Evolutionary conservation across 2,797 vertebrate species (phyloP), one percentile per base, ranked within the genome.

Genomic region (Tiaroga cobitis): DNA sequence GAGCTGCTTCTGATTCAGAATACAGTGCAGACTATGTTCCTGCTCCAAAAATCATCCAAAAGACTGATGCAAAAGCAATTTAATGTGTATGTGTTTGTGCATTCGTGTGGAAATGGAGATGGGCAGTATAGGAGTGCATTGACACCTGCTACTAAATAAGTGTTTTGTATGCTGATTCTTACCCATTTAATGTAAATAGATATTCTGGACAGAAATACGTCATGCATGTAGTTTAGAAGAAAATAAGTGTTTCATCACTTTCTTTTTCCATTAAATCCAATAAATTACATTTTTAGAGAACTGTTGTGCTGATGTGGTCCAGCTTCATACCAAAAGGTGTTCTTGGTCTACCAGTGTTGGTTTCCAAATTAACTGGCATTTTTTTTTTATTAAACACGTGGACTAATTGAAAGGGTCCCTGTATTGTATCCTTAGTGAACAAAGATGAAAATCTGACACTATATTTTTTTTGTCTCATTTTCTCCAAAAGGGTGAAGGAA

Each of bases 11-110:
- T 63, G 91, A 92, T 54, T 92, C 92, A 0, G 90, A 93, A 0
- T 90, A 93, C 80, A 86, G 91, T 21, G 90, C 73, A 70, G 73
- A 88, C 78, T 98, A 97, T 51, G 92, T 93, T 0, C 86, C 94
- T 37, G 86, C 70, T 59, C 15, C n/a, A 85, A 39, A 90, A 94
- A 91, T 88, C 93, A 88, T 69, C 91, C 26, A 51, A 41, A 65
- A 73, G 54, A 34, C 68, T 78, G 92, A 94, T 41, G 86, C 82
- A 89, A 89, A 73, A 84, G 82, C 68, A 82, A 16, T 56, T 29
- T 84, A 61, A 54, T 26, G n/a, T 32, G 21, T 59, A 21, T 65
- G 2, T 56, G 15, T 49, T 54, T 65, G 7, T 15, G 21, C 34
- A 2, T 69, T 26, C 51, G 5, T 86, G 26, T 70, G 37, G 63